Evolutionary conservation across 2,113 vertebrate genomes (phyloP), one percentile per base, ranked within the genome.

Genomic region (Neopipo cinnamomea): DNA sequence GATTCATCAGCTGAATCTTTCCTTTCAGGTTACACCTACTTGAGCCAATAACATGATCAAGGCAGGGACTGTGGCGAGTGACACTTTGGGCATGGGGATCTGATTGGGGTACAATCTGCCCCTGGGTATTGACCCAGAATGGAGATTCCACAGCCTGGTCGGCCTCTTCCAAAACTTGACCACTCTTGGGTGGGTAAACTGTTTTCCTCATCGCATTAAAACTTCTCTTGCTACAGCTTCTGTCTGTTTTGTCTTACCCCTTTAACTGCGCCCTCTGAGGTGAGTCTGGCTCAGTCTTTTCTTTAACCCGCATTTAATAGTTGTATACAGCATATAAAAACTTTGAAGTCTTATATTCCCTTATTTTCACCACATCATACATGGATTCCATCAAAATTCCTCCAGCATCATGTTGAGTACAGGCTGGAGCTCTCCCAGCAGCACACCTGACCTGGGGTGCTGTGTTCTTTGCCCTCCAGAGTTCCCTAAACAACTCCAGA

Each of bases 1-100:
- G 6, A 16, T 52, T 33, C 13, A 8, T 31, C 65, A 61, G 4
- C 3, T 42, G 11, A 71, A n/a, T 35, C 27, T 62, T 30, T 46
- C 27, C 30, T 47, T 74, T 17, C 17, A 39, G 18, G 11, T 16
- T 21, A 9, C 4, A 21, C 1, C 23, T 49, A 4, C 3, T 0
- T 70, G 19, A 37, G 41, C 11, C 67, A 39, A 10, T 19, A 12
- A 47, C 7, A 23, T 8, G 17, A 17, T 67, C 27, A 24, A 2
- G 2, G 9, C 14, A 44, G 24, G 27, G 52, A 12, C 5, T 58
- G 6, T 28, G 18, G 14, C 5, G 18, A n/a, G n/a, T n/a, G 42
- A 42, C 42, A 42, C 16, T 42, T 15, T 4, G 9, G 2, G 30
- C 47, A n/a, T 14, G 19, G 2, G 39, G 28, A 9, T 44, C 31